Percentiles rank a stretch among this genome's conserved stretches.
Evolutionary conservation across 1,140 invertebrate genomes (phyloP).

Genomic region (Diorhabda sublineata): DNA sequence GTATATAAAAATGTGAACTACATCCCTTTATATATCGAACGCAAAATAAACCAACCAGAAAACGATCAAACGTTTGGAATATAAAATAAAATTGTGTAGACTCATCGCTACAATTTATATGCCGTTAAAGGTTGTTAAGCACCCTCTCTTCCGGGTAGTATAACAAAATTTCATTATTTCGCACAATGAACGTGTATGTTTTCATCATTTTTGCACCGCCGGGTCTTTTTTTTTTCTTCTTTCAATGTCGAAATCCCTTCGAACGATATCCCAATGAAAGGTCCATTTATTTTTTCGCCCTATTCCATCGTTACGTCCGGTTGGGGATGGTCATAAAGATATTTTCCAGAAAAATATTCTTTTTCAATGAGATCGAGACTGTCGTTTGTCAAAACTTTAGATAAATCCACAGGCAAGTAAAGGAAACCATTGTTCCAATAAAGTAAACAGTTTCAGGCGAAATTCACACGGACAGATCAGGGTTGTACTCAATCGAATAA

Average conservation of each 20-base stretch:
- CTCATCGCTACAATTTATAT: not conserved
- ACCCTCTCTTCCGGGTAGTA: not conserved
- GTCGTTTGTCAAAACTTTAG: too few species aligned
- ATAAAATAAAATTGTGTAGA: not conserved
- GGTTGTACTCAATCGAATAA: too few species aligned
- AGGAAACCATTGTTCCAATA: too few species aligned
- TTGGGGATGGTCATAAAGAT: too few species aligned
- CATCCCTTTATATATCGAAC: too few species aligned
- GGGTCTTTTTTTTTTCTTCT: not conserved
- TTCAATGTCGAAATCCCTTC: not conserved
- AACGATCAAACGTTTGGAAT: not conserved
- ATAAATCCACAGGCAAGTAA: too few species aligned
- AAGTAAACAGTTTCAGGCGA: too few species aligned
- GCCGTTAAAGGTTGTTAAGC: not conserved
- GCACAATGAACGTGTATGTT: not conserved
- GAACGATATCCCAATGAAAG: not conserved
- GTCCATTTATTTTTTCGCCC: not conserved
- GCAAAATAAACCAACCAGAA: not conserved
- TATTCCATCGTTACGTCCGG: too few species aligned
- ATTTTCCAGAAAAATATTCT: too few species aligned
- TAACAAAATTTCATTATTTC: conserved; percentile 3
- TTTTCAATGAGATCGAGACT: too few species aligned
- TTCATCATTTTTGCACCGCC: conserved; percentile 1
- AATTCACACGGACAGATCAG: too few species aligned
- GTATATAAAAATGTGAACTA: too few species aligned